These are phyloP conservation scores for Podargus strigoides DNA, from an alignment of 2,797 vertebrate genomes.

Conservation along the genomic window DNA sequence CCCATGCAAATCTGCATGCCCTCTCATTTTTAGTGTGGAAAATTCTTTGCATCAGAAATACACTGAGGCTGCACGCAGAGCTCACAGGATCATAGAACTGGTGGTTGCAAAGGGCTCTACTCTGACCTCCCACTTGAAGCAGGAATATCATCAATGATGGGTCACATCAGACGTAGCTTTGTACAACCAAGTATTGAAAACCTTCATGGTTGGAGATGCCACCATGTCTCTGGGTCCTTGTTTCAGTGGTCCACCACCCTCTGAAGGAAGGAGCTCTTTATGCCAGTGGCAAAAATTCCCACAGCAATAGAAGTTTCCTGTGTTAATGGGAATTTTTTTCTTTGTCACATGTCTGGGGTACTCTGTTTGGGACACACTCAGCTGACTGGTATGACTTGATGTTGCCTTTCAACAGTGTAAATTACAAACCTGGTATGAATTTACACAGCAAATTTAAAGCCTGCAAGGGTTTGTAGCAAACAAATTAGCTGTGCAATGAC, in stretches of 20 bases:
- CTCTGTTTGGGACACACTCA: background rate
- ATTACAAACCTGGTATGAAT: background rate
- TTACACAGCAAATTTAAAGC: background rate
- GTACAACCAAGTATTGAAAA: background rate
- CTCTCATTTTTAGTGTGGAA: background rate
- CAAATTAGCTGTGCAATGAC: background rate
- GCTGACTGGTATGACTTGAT: background rate
- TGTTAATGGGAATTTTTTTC: background rate
- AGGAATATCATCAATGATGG: background rate
- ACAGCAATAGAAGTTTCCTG: background rate
- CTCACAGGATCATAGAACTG: background rate
- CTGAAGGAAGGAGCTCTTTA: background rate
- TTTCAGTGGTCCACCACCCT: background rate
- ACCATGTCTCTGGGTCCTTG: background rate
- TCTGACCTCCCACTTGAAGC: background rate
- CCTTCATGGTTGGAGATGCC: background rate
- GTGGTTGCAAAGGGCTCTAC: background rate
- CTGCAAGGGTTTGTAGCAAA: background rate
- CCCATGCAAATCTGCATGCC: background rate
- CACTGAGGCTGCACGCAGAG: background rate
- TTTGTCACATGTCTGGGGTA: background rate
- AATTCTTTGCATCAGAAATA: background rate
- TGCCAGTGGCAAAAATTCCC: background rate
- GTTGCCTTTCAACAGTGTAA: background rate
- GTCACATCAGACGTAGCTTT: background rate